Evolutionary conservation across 2,888 invertebrate genomes (phyloP).

Genomic region (Lithophane leautieri): DNA sequence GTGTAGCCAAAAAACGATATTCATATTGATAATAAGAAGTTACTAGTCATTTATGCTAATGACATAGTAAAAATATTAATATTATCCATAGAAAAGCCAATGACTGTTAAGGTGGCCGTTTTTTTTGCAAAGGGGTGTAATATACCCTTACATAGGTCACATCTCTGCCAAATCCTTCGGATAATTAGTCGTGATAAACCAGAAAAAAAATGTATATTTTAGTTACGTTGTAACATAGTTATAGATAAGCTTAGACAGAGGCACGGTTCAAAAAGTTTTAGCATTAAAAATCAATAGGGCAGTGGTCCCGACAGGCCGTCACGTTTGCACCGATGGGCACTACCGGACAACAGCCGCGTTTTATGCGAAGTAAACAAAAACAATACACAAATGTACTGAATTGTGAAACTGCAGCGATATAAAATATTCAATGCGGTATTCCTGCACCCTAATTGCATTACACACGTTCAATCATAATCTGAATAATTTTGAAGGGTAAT

Average conservation of each 20-base stretch:
- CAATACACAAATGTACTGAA: constrained; percentile 49
- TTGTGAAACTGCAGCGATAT: constrained; percentile 35
- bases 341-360: constrained; percentile 45
- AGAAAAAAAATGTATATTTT: too few species aligned
- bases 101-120: too few species aligned
- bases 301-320: constrained; percentile 65
- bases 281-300: constrained; percentile 64
- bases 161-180: not conserved
- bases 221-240: not conserved
- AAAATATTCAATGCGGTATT: constrained; percentile 44
- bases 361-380: constrained; percentile 62
- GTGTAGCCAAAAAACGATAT: too few species aligned
- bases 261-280: constrained; percentile 51
- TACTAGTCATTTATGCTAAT: too few species aligned
- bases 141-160: not conserved
- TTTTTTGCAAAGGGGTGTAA: too few species aligned
- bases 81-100: too few species aligned
- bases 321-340: constrained; percentile 54
- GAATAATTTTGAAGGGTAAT: too few species aligned
- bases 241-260: constrained; percentile 19
- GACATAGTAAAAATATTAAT: too few species aligned
- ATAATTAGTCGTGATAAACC: not conserved
- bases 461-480: too few species aligned
- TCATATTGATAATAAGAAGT: too few species aligned
- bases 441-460: too few species aligned